Conservation (phyloP, 2,888 invertebrate genomes). For the Hoplodrina ambigua region DNA sequence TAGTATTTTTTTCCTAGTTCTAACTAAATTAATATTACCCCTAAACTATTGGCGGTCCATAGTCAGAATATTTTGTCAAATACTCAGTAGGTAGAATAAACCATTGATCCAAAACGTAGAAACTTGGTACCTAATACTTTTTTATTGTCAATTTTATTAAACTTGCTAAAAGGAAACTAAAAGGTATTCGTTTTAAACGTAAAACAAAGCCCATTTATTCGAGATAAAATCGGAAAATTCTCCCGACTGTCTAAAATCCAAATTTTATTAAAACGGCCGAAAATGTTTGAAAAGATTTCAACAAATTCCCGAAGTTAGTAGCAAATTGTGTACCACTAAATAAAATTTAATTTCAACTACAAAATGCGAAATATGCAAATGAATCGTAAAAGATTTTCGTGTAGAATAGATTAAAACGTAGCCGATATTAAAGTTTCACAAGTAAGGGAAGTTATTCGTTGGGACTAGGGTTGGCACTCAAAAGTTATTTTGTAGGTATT, state of each 20-base stretch:
- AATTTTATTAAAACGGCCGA: conserved; percentile 12
- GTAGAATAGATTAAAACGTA: conserved; percentile 68
- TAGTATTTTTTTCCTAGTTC: too few relatives aligned
- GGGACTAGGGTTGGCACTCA: conserved; percentile 54
- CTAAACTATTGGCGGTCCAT: too few relatives aligned
- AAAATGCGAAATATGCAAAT: conserved; percentile 70
- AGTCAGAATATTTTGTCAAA: too few relatives aligned
- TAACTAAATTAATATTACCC: too few relatives aligned
- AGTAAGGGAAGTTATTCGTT: conserved; percentile 78
- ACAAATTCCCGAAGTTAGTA: conserved; percentile 36
- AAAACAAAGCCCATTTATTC: not conserved
- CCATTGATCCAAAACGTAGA: conserved; percentile 1
- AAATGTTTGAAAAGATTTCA: conserved; percentile 29
- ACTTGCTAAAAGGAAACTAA: not conserved
- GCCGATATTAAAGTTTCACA: conserved; percentile 74
- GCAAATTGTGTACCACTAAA: conserved; percentile 46
- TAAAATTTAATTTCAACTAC: conserved; percentile 65
- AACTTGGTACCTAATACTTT: not conserved
- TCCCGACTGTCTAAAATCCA: not conserved
- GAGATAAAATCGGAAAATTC: not conserved
- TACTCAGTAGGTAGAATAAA: too few relatives aligned
- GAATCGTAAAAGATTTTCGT: conserved; percentile 66
- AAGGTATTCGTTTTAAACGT: not conserved
- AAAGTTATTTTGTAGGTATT: not conserved
- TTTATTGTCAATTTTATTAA: not conserved